Evolutionary conservation across 2,888 invertebrate genomes (phyloP), one percentile per base, ranked within the genome.

Genomic region (Dryadula phaetusa): DNA sequence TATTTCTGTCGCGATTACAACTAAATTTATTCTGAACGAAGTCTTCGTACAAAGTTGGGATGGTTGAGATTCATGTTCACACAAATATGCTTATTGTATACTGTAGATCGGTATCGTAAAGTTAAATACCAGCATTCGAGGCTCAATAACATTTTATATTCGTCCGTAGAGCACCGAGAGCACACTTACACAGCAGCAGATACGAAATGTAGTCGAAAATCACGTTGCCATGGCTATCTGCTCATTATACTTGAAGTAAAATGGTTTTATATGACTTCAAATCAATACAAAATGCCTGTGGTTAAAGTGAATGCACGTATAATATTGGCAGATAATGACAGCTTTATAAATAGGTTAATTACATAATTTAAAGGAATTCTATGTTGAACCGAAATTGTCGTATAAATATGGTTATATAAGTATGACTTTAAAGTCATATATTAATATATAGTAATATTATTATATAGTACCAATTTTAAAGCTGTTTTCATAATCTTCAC

Each of bases 121-220:
- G 42, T 20, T 53, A 80, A 81, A 82, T 83, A 84, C 81, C 78
- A 75, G 76, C 81, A 77, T 78, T 83, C 73, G 72, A 80, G 79
- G 78, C 80, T 84, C 84, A 84, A 86, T 87, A 87, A 84, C 84
- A 82, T 80, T 85, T 83, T 84, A 85, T 82, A 83, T 81, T 83
- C 82, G 79, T 74, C 74, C 70, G 70, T 72, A 69, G 78, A 80
- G 82, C 80, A 77, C 83, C 85, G 84, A 86, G 82, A 80, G 81
- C 79, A 79, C 80, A 83, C 82, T 85, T 86, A 83, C 81, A 81
- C 80, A 77, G 75, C 75, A 70, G 61, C 74, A 80, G 87, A 87
- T 88, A 87, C 87, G 86, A 82, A 86, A 83, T 83, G 83, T 80
- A 77, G 80, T 80, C 80, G 81, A 42, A 58, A 58, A 60, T 44